A percentile compares a stretch with the other conserved stretches of the same genome.
Evolutionary conservation across 1,140 invertebrate genomes (phyloP).

Genomic region (Drosophila ambigua): DNA sequence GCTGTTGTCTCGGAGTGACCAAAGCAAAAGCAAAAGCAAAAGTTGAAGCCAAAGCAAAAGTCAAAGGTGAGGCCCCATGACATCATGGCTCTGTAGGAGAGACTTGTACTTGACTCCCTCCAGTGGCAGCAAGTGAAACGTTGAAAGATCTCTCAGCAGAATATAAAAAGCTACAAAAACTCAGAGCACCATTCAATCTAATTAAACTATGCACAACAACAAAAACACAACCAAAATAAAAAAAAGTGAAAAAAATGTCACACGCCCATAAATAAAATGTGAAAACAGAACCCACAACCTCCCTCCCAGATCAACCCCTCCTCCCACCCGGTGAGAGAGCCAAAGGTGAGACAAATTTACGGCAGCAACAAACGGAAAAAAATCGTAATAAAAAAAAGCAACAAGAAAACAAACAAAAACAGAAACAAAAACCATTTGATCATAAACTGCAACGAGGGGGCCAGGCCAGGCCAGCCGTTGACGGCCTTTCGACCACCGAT

Average conservation of each 20-base stretch:
- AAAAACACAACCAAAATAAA: conserved; percentile 8
- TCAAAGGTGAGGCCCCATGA: conserved; percentile 69
- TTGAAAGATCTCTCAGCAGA: conserved; percentile 17
- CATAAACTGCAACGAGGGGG: conserved; percentile 42
- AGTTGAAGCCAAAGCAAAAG: conserved; percentile 42
- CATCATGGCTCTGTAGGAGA: conserved; percentile 53
- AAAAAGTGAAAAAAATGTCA: conserved; percentile 45
- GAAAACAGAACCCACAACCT: conserved; percentile 14
- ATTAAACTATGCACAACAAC: conserved; percentile 53
- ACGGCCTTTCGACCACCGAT: conserved; percentile 16
- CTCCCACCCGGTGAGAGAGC: background rate
- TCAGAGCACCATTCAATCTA: conserved; percentile 37
- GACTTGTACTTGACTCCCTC: conserved; percentile 33
- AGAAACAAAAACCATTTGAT: conserved; percentile 35
- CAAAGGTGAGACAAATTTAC: conserved; percentile 56
- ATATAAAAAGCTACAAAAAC: conserved; percentile 16
- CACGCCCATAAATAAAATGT: conserved; percentile 51
- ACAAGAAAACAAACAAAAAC: background rate
- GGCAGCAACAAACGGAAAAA: conserved; percentile 20
- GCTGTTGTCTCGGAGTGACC: conserved; percentile 26
- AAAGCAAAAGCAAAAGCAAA: conserved; percentile 51
- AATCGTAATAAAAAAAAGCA: conserved; percentile 25
- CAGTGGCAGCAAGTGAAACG: conserved; percentile 28
- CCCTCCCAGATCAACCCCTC: background rate
- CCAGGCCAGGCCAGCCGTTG: conserved; percentile 19